Conservation (phyloP, 2,797 vertebrate genomes). For the Somateria mollissima region DNA sequence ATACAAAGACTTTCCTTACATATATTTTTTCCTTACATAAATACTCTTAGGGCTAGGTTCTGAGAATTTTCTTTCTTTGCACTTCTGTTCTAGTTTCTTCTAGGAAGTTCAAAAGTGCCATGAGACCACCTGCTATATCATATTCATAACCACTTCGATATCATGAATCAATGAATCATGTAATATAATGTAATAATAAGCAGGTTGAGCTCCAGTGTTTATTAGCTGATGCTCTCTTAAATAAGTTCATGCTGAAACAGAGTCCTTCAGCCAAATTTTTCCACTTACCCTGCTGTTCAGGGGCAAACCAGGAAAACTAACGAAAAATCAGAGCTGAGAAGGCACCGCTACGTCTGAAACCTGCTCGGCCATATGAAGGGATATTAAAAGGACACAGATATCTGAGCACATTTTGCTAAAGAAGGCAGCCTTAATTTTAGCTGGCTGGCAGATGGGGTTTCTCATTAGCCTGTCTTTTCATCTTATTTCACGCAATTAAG, state of each 20-base stretch:
- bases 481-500: constrained; percentile 65
- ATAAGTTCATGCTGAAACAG: constrained; percentile 41
- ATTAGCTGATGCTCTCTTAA: constrained; percentile 50
- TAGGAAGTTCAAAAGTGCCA: neutral
- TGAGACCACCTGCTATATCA: neutral
- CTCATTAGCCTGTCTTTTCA: constrained; percentile 66
- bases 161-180: constrained; percentile 16
- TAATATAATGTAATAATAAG: constrained; percentile 35
- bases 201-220: constrained; percentile 13
- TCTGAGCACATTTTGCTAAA: neutral
- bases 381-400: constrained; percentile 10
- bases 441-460: constrained; percentile 60
- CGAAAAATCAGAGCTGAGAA: neutral
- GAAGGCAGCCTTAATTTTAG: constrained; percentile 53
- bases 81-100: neutral
- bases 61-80: neutral
- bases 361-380: constrained; percentile 22
- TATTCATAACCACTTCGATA: neutral
- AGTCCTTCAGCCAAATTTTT: constrained; percentile 44
- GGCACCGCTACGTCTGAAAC: neutral
- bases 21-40: neutral
- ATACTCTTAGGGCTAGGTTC: neutral
- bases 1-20: neutral
- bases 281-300: constrained; percentile 32
- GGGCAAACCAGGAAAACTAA: neutral